A percentile compares a stretch with the other conserved stretches of the same genome.
Evolutionary conservation across 2,888 invertebrate species (phyloP).

Genomic region (Sphecodes monilicornis): DNA sequence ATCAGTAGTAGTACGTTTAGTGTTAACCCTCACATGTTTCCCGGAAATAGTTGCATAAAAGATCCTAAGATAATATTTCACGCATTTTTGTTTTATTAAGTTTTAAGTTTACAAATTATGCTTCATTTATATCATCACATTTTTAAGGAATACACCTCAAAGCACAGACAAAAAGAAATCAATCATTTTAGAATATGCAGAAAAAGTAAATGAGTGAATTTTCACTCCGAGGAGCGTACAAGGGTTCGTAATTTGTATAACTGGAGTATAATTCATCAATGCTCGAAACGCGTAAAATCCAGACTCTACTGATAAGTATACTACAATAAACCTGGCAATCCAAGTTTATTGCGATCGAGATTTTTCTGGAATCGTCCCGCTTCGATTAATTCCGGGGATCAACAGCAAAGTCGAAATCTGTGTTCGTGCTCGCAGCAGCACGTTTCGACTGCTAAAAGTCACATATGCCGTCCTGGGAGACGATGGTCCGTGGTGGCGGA

Average conservation of each 20-base stretch:
- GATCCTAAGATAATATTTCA: not conserved
- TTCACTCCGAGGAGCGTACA: not conserved
- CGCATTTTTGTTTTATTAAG: not conserved
- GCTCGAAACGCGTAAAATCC: not conserved
- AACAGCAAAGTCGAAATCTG: slow-evolving; percentile 24
- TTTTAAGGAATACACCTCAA: too few relatives aligned
- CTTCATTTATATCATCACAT: too few relatives aligned
- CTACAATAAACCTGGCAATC: too few relatives aligned
- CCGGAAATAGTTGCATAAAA: not conserved
- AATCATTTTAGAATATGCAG: not conserved
- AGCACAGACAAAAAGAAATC: too few relatives aligned
- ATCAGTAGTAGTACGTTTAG: too few relatives aligned
- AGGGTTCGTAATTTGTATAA: not conserved
- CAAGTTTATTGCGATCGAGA: not conserved
- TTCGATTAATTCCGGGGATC: slow-evolving; percentile 15
- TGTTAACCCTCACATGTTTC: not conserved
- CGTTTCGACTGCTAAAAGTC: slow-evolving; percentile 68
- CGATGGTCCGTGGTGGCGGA: slow-evolving; percentile 69
- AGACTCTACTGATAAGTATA: not conserved
- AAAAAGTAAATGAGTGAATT: not conserved
- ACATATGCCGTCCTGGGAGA: slow-evolving; percentile 77
- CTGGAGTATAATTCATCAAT: not conserved
- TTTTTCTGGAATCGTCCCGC: not conserved
- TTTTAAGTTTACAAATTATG: not conserved
- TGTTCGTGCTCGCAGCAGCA: slow-evolving; percentile 23